A percentile compares a stretch with the other conserved stretches of the same genome.
These are phyloP conservation scores for Masnerella sp. DNA, from an alignment of 2,888 invertebrate genomes.

Conservation along the genomic window DNA sequence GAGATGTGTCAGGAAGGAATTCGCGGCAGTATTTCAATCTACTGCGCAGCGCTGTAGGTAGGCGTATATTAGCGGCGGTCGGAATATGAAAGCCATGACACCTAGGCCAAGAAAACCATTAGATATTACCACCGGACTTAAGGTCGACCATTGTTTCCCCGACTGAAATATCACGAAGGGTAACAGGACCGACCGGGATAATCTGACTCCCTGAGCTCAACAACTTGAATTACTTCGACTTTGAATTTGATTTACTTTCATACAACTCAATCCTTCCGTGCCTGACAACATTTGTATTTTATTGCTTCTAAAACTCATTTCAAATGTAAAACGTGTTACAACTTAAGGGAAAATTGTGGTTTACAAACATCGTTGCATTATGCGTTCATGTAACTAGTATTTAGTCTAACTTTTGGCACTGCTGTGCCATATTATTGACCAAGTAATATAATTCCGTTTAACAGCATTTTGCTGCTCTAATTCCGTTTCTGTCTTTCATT, in stretches of 20 bases:
- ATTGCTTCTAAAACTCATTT: constrained; percentile 17
- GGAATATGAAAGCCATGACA: constrained; percentile 65
- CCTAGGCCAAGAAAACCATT: constrained; percentile 70
- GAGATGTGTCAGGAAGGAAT: constrained; percentile 69
- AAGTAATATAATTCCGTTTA: too few species aligned
- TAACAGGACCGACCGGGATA: constrained; percentile 22
- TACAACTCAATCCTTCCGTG: constrained; percentile 21
- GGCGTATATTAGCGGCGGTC: constrained; percentile 69
- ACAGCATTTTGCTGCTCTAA: too few species aligned
- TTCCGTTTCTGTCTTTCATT: too few species aligned
- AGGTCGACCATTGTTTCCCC: constrained; percentile 59
- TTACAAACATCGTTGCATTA: constrained; percentile 14
- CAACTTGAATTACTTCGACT: constrained; percentile 21
- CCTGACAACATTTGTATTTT: constrained; percentile 19
- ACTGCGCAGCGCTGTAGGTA: constrained; percentile 61
- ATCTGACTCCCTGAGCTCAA: constrained; percentile 23
- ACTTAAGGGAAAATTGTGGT: constrained; percentile 8
- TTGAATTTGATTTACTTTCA: constrained; percentile 29
- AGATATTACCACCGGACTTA: constrained; percentile 66
- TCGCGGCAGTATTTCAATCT: constrained; percentile 71
- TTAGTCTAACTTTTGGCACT: too few species aligned
- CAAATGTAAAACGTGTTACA: constrained; percentile 18
- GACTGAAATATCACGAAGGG: constrained; percentile 21
- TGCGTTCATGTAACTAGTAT: too few species aligned
- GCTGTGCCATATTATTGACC: too few species aligned